A percentile compares a stretch with the other conserved stretches of the same genome.
These are phyloP conservation scores for Apodemus speciosus DNA, from an alignment of 2,113 vertebrate genomes.

Conservation along the genomic window DNA sequence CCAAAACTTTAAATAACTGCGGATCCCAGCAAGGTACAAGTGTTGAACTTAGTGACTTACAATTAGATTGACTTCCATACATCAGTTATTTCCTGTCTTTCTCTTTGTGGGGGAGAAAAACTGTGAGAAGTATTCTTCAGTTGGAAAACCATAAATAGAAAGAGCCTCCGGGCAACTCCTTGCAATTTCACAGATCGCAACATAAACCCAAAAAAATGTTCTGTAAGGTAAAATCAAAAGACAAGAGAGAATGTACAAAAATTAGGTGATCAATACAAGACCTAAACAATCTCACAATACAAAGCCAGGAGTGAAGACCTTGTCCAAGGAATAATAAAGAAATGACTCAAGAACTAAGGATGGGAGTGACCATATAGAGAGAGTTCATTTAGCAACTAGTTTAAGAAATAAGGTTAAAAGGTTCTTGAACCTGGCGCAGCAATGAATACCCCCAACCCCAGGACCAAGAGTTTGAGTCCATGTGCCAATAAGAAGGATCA, in stretches of 20 bases:
- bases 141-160: neutral
- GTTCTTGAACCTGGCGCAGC: neutral
- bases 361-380: neutral
- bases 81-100: slow-evolving; percentile 10
- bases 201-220: neutral
- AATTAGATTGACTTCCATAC: neutral
- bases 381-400: neutral
- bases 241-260: neutral
- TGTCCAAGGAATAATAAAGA: neutral
- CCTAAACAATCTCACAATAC: neutral
- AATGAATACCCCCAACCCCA: neutral
- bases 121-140: neutral
- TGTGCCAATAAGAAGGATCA: neutral
- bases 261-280: neutral
- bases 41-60: neutral
- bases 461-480: neutral
- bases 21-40: neutral
- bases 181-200: neutral
- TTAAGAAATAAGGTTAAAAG: neutral
- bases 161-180: neutral
- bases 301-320: neutral
- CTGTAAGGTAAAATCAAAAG: slow-evolving; percentile 25
- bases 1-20: neutral
- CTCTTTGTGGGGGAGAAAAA: neutral
- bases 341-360: neutral